These are phyloP conservation scores for Pycnomerus fuliginosus DNA, from an alignment of 2,888 invertebrate genomes.

Conservation along the genomic window DNA sequence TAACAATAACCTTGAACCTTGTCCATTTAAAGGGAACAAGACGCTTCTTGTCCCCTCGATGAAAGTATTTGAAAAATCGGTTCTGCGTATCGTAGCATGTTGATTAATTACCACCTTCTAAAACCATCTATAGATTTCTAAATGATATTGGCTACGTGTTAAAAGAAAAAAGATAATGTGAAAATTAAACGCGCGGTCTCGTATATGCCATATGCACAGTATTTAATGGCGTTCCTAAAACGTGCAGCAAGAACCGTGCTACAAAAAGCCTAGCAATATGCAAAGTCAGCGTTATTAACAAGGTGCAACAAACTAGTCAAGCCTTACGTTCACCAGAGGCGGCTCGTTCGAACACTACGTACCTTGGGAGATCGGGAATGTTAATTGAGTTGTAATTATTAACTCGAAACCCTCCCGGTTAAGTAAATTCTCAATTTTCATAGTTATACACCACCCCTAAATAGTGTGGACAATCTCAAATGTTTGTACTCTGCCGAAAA, in stretches of 20 bases:
- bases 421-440: too few species aligned
- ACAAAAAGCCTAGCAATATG: conserved; percentile 48
- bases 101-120: conserved; percentile 40
- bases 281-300: conserved; percentile 54
- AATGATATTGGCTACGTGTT: conserved; percentile 37
- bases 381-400: too few species aligned
- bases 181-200: conserved; percentile 45
- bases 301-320: conserved; percentile 51
- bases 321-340: conserved; percentile 32
- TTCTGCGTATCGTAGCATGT: too few species aligned
- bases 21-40: too few species aligned
- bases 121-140: conserved; percentile 35
- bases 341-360: conserved; percentile 26
- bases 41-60: too few species aligned
- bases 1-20: too few species aligned
- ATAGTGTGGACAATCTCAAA: too few species aligned
- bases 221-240: conserved; percentile 44
- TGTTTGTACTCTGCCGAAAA: too few species aligned
- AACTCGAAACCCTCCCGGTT: too few species aligned
- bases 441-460: too few species aligned
- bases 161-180: conserved; percentile 39
- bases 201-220: conserved; percentile 47
- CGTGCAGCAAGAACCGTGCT: conserved; percentile 39
- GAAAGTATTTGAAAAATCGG: too few species aligned
- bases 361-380: too few species aligned